Conservation (phyloP, 2,113 vertebrate species). For the mouse (Mus musculus) region GRCm39 chr11:103294501-103295000, state of each 20-base stretch:
- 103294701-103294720: neutral
- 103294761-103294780: neutral
- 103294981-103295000: neutral
- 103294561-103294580: too few species aligned
- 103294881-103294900: slow-evolving; percentile 44
- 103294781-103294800: neutral
- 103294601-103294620: neutral
- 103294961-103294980: neutral
- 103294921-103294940: neutral
- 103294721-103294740: slow-evolving; percentile 32
- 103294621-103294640: neutral
- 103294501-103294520: too few species aligned
- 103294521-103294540: too few species aligned
- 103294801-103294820: neutral
- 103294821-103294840: neutral
- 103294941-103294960: neutral
- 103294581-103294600: neutral
- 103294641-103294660: slow-evolving; percentile 26
- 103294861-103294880: neutral
- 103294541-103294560: too few species aligned
- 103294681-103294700: slow-evolving; percentile 37
- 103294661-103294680: slow-evolving; percentile 32
- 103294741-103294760: neutral
- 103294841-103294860: neutral
- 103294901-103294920: neutral